Base-by-base conservation (phyloP, 1,140 invertebrate species). In the Octopus sinensis region DNA sequence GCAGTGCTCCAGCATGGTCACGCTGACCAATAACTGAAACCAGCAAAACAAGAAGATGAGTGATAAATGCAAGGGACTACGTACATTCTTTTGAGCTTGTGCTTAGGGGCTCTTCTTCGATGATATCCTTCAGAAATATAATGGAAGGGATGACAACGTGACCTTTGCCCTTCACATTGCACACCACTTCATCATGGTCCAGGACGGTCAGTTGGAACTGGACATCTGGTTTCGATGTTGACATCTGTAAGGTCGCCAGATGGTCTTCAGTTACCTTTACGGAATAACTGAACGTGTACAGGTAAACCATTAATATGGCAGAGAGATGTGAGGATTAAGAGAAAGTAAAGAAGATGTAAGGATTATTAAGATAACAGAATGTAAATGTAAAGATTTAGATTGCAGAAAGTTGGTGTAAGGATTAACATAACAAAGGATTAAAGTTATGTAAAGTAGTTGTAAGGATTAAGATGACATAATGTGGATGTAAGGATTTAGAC, bases 181-280 rank as follows among this genome's bases (percentile, higher is more conserved):
- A 83, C 23, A 90, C 82, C 80, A 90, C 90, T 53, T 88, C 85
- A 62, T 90, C 89, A 82, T 89, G 85, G 84, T 91, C 89, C 62
- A 91, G 84, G 4, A 91, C 85, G 10, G 86, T 83, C 56, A 91
- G 86, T 76, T 88, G 88, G 77, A 91, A 86, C 73, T 89, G 88
- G 13, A 91, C 89, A 80, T 91, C 90, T 56, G 83, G 84, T 82
- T 90, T 90, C n/a, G 90, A 91, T 6, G 90, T 90, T 53, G 85
- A 86, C 77, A 91, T 78, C 83, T 91, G 90, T 23, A 91, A 82
- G 80, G 87, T 90, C n/a, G 84, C 84, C 56, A 91, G 80, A 79
- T 91, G 89, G 78, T 91, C 90, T 53, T 91, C 90, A 30, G 81
- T 83, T 17, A 91, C 88, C 78, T 89, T 90, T 23, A 91, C 89